Percentiles rank a stretch among this genome's conserved stretches.
Evolutionary conservation across 2,888 invertebrate genomes (phyloP).

Genomic region (Agrochola lychnidis): DNA sequence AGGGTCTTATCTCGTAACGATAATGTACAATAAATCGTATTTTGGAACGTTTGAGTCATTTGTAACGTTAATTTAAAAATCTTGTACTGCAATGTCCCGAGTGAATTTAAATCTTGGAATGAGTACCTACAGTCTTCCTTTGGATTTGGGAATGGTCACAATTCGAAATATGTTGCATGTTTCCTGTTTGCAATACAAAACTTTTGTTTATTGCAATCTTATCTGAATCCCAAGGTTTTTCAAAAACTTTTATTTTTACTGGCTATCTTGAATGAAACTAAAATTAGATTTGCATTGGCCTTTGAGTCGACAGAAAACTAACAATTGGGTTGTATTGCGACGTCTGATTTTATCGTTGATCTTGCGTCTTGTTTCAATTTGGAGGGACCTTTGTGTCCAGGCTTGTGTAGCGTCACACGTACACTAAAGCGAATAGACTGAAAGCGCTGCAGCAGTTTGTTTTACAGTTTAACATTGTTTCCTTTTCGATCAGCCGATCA

Average conservation of each 20-base stretch:
- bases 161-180: conserved; percentile 73
- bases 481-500: conserved; percentile 85
- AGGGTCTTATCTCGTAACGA: conserved; percentile 73
- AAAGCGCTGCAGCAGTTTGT: conserved; percentile 82
- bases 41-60: conserved; percentile 71
- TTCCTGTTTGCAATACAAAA: neutral
- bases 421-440: conserved; percentile 64
- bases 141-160: conserved; percentile 76
- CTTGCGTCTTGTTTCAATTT: conserved; percentile 65
- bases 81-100: conserved; percentile 70
- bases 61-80: conserved; percentile 76
- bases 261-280: conserved; percentile 4
- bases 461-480: conserved; percentile 88
- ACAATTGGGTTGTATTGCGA: conserved; percentile 51
- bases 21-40: conserved; percentile 77
- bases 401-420: conserved; percentile 66
- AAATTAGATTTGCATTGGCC: conserved; percentile 35
- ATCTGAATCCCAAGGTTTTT: neutral
- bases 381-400: conserved; percentile 70
- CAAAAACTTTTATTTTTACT: neutral
- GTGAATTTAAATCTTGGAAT: conserved; percentile 77
- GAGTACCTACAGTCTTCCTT: conserved; percentile 76
- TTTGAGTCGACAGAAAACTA: conserved; percentile 31
- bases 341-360: conserved; percentile 66
- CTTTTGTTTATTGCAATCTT: conserved; percentile 1